Conservation (phyloP, 53 echinoderm and acorn worm genomes). For the Henricia sp. region DNA sequence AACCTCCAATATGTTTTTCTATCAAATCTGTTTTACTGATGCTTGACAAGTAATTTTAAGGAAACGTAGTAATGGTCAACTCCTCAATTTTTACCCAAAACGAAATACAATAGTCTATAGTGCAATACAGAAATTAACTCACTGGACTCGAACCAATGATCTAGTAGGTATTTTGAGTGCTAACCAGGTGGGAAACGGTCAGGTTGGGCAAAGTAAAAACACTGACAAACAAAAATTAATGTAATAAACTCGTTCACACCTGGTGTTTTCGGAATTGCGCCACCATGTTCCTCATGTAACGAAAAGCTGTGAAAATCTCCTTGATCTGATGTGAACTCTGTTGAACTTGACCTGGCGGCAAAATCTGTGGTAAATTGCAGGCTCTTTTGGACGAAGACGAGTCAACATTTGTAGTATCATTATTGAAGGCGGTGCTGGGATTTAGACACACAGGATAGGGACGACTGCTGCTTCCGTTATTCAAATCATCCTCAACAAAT, state of each 20-base stretch:
- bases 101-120: no score
- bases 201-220: neutral
- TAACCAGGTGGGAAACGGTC: neutral
- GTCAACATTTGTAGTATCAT: no score
- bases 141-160: no score
- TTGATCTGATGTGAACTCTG: slow-evolving; percentile 12
- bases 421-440: neutral
- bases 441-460: neutral
- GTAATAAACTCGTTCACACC: slow-evolving; percentile 1
- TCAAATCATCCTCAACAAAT: neutral
- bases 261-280: slow-evolving; percentile 7
- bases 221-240: neutral
- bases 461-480: neutral
- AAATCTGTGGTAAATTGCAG: neutral
- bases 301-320: slow-evolving; percentile 18
- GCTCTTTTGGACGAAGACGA: no score
- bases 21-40: no score
- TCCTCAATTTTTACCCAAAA: no score
- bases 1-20: no score
- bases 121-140: no score
- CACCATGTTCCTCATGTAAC: slow-evolving; percentile 25
- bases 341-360: neutral
- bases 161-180: neutral
- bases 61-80: no score
- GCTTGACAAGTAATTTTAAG: no score